Conservation (phyloP, 2,888 invertebrate genomes). For the Acanthacorydalis orientalis region DNA sequence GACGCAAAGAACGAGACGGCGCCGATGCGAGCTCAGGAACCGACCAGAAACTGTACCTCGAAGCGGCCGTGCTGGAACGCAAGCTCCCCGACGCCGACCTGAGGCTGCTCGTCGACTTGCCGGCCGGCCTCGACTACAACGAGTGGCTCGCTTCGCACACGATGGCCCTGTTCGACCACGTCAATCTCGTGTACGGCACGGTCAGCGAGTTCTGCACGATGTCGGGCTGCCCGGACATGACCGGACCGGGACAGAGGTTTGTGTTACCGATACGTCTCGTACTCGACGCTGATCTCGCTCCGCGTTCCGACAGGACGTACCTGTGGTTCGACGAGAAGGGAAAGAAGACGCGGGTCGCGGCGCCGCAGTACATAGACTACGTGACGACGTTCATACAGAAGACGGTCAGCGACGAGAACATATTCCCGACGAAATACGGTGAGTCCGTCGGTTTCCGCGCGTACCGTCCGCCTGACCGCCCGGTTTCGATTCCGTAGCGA, state of each 20-base stretch:
- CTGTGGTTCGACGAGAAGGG: constrained; percentile 98
- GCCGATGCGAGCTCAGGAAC: constrained; percentile 30
- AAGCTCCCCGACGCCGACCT: constrained; percentile 90
- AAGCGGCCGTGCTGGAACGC: constrained; percentile 85
- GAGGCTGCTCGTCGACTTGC: constrained; percentile 84
- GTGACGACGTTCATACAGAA: constrained; percentile 97
- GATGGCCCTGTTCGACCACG: constrained; percentile 96
- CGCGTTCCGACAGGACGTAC: constrained; percentile 56
- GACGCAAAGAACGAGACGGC: constrained; percentile 89
- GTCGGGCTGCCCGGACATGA: constrained; percentile 91
- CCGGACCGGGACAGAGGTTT: constrained; percentile 83
- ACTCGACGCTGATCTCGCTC: constrained; percentile 5
- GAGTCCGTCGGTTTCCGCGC: constrained; percentile 20
- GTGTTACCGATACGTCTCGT: not conserved
- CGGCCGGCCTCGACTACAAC: constrained; percentile 90
- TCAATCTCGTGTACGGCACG: constrained; percentile 95
- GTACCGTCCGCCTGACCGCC: not conserved
- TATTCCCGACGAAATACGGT: constrained; percentile 99
- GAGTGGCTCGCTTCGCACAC: constrained; percentile 99
- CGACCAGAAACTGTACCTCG: constrained; percentile 77
- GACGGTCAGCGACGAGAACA: constrained; percentile 88
- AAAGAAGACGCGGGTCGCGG: constrained; percentile 91
- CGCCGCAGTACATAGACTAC: constrained; percentile 97
- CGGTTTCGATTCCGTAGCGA: constrained; percentile 39
- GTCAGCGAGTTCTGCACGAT: constrained; percentile 98